Base-by-base conservation (phyloP, 2,888 invertebrate genomes). In the Leptarthrus brevirostris region DNA sequence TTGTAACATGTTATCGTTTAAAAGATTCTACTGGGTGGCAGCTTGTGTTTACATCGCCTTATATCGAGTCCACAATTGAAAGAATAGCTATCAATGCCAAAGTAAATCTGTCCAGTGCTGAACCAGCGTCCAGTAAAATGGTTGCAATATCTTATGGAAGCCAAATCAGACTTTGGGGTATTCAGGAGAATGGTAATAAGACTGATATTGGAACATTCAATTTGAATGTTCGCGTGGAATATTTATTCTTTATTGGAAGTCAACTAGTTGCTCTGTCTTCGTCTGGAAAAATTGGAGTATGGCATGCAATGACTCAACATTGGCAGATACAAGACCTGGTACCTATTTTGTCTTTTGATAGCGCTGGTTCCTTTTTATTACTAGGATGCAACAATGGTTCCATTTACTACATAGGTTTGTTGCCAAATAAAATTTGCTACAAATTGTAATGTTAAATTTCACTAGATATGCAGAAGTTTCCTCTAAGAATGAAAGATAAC, bases 381-480 rank as follows among this genome's bases (percentile, higher is more conserved):
- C 88, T 99, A 0, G 98, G 98, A 1, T 97, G 98, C 79, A 95
- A 95, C 79, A 97, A 97, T 80, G 98, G 98, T 10, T 95, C 96
- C 71, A 97, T 98, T 79, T 97, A 97, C 86, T 97, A 97, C 85
- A 97, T 97, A 80, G 97, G 96, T 96, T 85, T 86, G 82, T 77
- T 24, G 22, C 1, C 30, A 22, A 22, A 52, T 18, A 36, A 18
- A 61, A 8, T 52, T 20, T 22, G 34, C 52, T 18, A 34, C n/a
- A n/a, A n/a, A 34, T 58, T 61, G 4, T 22, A 61, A 76, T 86
- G 73, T n/a, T n/a, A n/a, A n/a, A n/a, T n/a, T n/a, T n/a, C n/a
- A n/a, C n/a, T 86, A 94, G 98, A 98, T 85, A 99, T 99, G 98
- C 98, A 98, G 85, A 99, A 99, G 85, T 98, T 99, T 85, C 98